A percentile compares a stretch with the other conserved stretches of the same genome.
phyloP scores from a whole-genome alignment of 2,888 invertebrate genomes.

The Platerodrilus igneus region DNA sequence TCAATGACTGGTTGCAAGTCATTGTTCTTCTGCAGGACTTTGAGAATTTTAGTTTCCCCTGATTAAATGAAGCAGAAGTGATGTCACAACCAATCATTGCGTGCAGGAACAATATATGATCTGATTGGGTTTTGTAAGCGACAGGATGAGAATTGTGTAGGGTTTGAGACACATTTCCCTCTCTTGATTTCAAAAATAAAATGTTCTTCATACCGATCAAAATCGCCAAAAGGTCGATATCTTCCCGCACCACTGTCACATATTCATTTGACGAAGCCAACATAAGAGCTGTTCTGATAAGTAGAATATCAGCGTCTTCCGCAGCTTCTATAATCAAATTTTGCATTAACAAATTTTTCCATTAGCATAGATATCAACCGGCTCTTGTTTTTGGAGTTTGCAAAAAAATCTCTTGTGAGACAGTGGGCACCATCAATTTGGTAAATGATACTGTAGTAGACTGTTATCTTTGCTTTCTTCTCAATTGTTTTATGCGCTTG shows the following conservation, averaged over 20 bases:
- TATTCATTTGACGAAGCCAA: constrained; percentile 3
- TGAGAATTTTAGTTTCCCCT: not conserved
- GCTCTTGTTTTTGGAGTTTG: constrained; percentile 9
- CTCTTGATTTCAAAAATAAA: constrained; percentile 5
- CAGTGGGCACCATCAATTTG: constrained; percentile 6
- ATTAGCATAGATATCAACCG: constrained; percentile 8
- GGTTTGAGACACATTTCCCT: not conserved
- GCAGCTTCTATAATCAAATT: constrained; percentile 7
- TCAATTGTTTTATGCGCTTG: constrained; percentile 9
- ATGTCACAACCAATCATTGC: constrained; percentile 3
- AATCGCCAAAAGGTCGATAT: constrained; percentile 9
- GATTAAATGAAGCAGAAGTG: constrained; percentile 2
- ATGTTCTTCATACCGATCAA: constrained; percentile 10
- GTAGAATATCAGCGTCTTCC: constrained; percentile 6
- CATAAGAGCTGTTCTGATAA: constrained; percentile 6
- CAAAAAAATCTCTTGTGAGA: constrained; percentile 8
- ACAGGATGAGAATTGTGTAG: constrained; percentile 1
- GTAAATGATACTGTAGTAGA: constrained; percentile 8
- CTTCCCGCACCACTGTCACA: constrained; percentile 9
- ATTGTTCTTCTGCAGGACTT: not conserved
- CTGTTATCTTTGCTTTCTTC: constrained; percentile 8
- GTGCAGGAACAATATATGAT: constrained; percentile 7
- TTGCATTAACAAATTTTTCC: constrained; percentile 5
- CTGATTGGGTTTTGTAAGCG: constrained; percentile 1
- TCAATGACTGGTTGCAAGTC: constrained; percentile 2